Evolutionary conservation across 1,140 invertebrate species (phyloP).

Genomic region (Apolygus lucorum): DNA sequence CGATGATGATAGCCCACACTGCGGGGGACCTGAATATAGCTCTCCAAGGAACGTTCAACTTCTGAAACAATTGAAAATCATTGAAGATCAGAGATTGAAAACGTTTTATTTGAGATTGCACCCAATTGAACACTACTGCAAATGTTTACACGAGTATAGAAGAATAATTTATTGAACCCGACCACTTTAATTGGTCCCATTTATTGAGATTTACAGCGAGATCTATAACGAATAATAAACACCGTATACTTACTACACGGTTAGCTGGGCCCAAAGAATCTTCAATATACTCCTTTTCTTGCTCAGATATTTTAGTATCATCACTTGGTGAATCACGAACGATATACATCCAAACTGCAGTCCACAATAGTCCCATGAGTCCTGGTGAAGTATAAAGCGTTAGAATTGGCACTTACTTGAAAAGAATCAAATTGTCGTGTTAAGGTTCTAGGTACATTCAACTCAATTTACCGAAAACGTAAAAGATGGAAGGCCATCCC

Average conservation of each 20-base stretch:
- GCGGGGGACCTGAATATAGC: slow-evolving; percentile 69
- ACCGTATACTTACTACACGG: slow-evolving; percentile 12
- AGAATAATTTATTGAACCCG: no score
- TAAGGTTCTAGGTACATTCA: slow-evolving; percentile 27
- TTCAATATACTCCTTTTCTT: slow-evolving; percentile 71
- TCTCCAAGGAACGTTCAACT: slow-evolving; percentile 55
- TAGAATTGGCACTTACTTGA: neutral
- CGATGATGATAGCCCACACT: slow-evolving; percentile 82
- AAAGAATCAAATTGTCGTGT: neutral
- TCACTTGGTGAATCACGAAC: slow-evolving; percentile 66
- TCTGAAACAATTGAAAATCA: slow-evolving; percentile 14
- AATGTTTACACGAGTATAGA: no score
- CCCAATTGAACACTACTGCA: no score
- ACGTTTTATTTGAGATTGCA: no score
- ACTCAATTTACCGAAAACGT: slow-evolving; percentile 68
- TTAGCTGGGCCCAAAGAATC: slow-evolving; percentile 36
- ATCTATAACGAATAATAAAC: neutral
- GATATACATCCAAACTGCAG: slow-evolving; percentile 55
- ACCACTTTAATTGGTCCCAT: no score
- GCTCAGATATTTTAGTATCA: slow-evolving; percentile 61
- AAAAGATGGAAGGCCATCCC: slow-evolving; percentile 82
- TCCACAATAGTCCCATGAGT: slow-evolving; percentile 59
- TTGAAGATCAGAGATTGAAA: no score
- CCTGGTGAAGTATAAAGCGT: no score
- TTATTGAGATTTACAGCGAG: no score